These are phyloP conservation scores for Pimpla rufipes DNA, from an alignment of 2,888 invertebrate genomes.

Conservation along the genomic window DNA sequence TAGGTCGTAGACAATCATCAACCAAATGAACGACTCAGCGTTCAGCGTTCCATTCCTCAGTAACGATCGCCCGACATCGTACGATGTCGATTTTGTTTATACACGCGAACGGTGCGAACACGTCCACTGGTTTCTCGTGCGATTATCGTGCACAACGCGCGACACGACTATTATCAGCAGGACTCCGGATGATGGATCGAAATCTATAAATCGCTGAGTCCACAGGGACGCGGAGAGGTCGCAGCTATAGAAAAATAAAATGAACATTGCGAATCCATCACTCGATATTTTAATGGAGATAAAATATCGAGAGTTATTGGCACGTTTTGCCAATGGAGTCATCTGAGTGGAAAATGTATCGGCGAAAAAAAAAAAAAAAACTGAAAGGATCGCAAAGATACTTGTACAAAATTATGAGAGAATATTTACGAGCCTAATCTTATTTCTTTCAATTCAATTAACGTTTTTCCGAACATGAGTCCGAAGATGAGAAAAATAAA, in stretches of 20 bases:
- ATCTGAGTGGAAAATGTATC: no score
- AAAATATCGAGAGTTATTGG: no score
- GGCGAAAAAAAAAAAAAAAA: no score
- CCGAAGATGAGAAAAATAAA: no score
- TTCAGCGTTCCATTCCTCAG: neutral
- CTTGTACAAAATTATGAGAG: no score
- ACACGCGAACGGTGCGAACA: neutral
- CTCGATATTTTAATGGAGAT: neutral
- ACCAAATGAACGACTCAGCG: neutral
- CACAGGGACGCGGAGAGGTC: neutral
- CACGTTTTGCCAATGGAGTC: no score
- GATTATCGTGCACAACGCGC: neutral
- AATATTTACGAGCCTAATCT: no score
- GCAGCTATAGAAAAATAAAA: no score
- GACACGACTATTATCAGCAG: neutral
- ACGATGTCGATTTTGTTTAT: constrained; percentile 27
- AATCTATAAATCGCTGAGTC: constrained; percentile 2
- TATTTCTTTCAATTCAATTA: no score
- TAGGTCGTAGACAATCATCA: neutral
- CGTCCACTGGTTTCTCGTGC: neutral
- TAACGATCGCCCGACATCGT: constrained; percentile 24
- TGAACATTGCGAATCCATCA: no score
- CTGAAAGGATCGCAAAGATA: no score
- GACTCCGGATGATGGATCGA: neutral
- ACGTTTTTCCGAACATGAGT: no score